Base-by-base conservation (phyloP, 1,140 invertebrate species). In the Trichonephila clavipes region DNA sequence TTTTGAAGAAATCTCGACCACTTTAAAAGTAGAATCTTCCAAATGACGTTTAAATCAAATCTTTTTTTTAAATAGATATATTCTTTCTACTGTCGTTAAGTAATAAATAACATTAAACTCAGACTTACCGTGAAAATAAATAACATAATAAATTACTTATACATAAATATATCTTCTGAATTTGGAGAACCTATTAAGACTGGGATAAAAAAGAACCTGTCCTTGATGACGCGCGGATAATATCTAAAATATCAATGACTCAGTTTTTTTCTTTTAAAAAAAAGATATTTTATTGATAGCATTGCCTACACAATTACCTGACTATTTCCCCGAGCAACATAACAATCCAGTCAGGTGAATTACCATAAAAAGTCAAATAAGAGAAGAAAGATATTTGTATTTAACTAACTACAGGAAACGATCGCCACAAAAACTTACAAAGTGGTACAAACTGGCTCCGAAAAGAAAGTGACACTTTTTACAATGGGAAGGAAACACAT, bases 381-480 rank as follows among this genome's bases (percentile, higher is more conserved):
- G 2, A 72, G 62, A 72, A 72, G 14, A 77, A 28, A 77, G 72
- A 0, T 34, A 34, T 18, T 77, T 89, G 10, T 40, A 28, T 72
- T 88, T 88, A 83, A 64, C 24, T 87, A 19, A 62, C 34, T 21
- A 58, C 91, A 92, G 91, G 91, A 92, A 92, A 72, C 44, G 16
- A 21, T 44, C 61, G 77, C 28, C 83, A 51, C 51, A 7, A 92
- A 92, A 34, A 87, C 44, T 66, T 34, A 87, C 91, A 92, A 92
- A 92, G 24, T 92, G 82, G 64, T 92, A 92, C 91, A 92, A 92
- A 92, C 28, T 89, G 88, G 24, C 34, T 4, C 59, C 8, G n/a
- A 40, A 64, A 40, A 64, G n/a, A 69, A 92, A 92, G 91, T 92
- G 91, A 92, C 58, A 34, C 91, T 28, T 24, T 5, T 51, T 10